These are phyloP conservation scores for Palythoa caribaeorum DNA, from an alignment of 92 coral and sea anemone species.

Conservation along the genomic window DNA sequence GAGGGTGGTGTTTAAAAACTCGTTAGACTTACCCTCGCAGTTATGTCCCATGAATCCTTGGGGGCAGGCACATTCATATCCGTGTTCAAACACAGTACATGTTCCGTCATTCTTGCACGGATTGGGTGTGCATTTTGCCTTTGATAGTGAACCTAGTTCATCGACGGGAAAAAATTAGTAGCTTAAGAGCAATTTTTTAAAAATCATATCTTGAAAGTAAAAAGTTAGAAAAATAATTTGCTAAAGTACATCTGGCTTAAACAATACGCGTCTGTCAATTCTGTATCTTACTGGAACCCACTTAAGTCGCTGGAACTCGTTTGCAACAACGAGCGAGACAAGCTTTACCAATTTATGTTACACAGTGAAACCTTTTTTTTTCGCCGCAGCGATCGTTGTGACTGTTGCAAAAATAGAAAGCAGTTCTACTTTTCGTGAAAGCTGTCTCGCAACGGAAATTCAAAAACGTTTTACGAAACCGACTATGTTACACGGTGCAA, in stretches of 20 bases:
- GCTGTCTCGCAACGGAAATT: too few species aligned
- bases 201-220: not conserved
- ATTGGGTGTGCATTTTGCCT: constrained; percentile 89
- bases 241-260: not conserved
- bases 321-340: too few species aligned
- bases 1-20: too few species aligned
- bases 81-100: constrained; percentile 89
- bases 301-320: too few species aligned
- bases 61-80: constrained; percentile 91
- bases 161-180: not conserved
- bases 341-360: too few species aligned
- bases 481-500: too few species aligned
- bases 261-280: not conserved
- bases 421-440: too few species aligned
- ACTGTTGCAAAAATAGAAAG: too few species aligned
- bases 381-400: too few species aligned
- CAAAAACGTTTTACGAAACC: too few species aligned
- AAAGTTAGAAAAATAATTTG: not conserved
- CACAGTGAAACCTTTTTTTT: too few species aligned
- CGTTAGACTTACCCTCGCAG: constrained; percentile 79
- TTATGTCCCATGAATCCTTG: constrained; percentile 90
- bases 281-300: not conserved
- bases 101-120: constrained; percentile 94
- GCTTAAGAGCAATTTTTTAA: not conserved
- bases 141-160: constrained; percentile 58